Evolutionary conservation across 2,113 vertebrate species (phyloP).

Genomic region (Paramormyrops kingsleyae): DNA sequence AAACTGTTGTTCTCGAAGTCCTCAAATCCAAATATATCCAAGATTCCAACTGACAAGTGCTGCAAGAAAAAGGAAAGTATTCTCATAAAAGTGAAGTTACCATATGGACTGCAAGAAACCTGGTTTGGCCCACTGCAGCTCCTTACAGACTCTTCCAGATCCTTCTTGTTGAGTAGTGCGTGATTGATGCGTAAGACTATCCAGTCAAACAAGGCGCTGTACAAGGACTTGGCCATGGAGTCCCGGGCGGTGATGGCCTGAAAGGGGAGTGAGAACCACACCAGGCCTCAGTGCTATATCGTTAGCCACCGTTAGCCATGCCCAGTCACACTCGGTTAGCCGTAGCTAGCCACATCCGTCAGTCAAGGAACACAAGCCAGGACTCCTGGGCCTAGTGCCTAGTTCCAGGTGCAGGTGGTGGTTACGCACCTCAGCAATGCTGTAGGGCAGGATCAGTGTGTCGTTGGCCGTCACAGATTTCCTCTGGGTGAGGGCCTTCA

Average conservation of each 20-base stretch:
- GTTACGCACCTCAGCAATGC: conserved; percentile 71
- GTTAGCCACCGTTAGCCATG: neutral
- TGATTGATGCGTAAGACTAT: conserved; percentile 91
- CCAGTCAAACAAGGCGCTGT: conserved; percentile 90
- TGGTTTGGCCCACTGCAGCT: neutral
- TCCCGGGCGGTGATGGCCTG: conserved; percentile 78
- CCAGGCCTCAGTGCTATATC: neutral
- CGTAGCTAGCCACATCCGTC: neutral
- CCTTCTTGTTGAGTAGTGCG: conserved; percentile 83
- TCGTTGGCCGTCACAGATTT: conserved; percentile 71
- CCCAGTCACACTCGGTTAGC: neutral
- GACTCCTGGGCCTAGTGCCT: neutral
- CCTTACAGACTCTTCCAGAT: conserved; percentile 83
- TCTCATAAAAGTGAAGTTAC: neutral
- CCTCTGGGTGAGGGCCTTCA: conserved; percentile 81
- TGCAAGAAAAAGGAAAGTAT: conserved; percentile 33
- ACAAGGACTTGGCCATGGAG: conserved; percentile 92
- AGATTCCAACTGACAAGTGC: conserved; percentile 85
- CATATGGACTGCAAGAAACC: neutral
- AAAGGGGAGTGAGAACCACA: neutral
- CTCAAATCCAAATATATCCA: conserved; percentile 95
- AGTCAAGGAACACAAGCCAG: neutral
- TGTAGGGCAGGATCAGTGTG: conserved; percentile 76
- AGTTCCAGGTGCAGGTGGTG: neutral
- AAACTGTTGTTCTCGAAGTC: conserved; percentile 86